A percentile compares a stretch with the other conserved stretches of the same genome.
Conservation (phyloP, 92 coral and sea anemone species). For the Muricea muricata region DNA sequence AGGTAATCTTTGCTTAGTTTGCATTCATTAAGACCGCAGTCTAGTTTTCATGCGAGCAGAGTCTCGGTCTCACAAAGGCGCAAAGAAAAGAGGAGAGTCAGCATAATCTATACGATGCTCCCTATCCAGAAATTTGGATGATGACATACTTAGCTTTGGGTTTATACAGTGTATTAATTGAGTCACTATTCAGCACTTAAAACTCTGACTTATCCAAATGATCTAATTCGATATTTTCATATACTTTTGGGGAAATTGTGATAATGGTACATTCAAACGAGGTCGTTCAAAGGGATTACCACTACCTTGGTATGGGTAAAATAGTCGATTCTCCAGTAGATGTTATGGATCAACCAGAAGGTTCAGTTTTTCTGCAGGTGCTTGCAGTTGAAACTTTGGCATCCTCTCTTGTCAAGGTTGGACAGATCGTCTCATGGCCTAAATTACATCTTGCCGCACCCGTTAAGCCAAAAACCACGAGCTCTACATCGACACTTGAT, state of each 20-base stretch:
- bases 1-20: background rate
- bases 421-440: conserved; percentile 70
- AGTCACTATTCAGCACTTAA: no score
- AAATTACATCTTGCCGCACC: background rate
- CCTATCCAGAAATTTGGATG: no score
- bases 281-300: background rate
- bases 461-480: no score
- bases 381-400: conserved; percentile 49
- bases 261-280: conserved; percentile 17
- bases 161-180: no score
- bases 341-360: background rate
- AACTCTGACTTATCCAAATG: no score
- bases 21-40: no score
- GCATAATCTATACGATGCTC: no score
- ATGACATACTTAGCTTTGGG: no score
- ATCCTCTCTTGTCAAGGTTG: conserved; percentile 43
- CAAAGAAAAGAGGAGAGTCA: no score
- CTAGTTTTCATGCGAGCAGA: no score
- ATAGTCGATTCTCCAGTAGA: background rate
- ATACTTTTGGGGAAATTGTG: background rate
- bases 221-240: no score
- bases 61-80: no score
- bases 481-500: background rate
- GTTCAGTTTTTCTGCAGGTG: conserved; percentile 18
- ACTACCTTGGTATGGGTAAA: conserved; percentile 51